phyloP scores from a whole-genome alignment of 2,113 vertebrate species.

The Prinia subflava region DNA sequence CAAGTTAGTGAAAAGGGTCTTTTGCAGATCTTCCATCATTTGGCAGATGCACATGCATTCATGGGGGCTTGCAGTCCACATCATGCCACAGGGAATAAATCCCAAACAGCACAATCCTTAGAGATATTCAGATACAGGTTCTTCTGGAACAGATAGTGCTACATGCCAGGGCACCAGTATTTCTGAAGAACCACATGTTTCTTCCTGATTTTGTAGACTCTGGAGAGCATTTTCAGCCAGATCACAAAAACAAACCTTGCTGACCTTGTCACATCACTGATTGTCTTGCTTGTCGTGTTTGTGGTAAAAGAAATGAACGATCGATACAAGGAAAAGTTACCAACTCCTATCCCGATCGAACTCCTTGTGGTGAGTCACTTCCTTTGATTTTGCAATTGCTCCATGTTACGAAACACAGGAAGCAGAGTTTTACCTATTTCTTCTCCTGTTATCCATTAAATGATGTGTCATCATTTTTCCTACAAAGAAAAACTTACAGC shows the following conservation, averaged over 20 bases:
- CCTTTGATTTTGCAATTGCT: not conserved
- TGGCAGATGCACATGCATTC: not conserved
- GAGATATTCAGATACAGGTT: not conserved
- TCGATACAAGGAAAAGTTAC: conserved; percentile 86
- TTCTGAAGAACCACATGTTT: not conserved
- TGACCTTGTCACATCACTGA: conserved; percentile 85
- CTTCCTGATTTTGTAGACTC: conserved; percentile 73
- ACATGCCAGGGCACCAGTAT: not conserved
- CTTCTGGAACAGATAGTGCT: not conserved
- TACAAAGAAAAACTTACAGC: not conserved
- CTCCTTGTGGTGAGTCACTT: conserved; percentile 85
- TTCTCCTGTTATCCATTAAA: not conserved
- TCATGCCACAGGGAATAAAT: not conserved
- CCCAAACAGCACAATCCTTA: fast-evolving
- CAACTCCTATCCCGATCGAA: conserved; percentile 91
- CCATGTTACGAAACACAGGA: fast-evolving
- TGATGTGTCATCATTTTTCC: not conserved
- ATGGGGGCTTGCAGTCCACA: not conserved
- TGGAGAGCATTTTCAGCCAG: conserved; percentile 80
- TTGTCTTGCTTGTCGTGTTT: conserved; percentile 84
- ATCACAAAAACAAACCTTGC: conserved; percentile 85
- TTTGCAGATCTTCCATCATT: not conserved
- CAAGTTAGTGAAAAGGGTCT: not conserved
- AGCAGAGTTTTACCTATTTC: not conserved
- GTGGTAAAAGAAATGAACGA: conserved; percentile 91